Percentiles rank a stretch among this genome's conserved stretches.
Conservation (phyloP, 2,797 vertebrate species). For the Cossypha caffra region DNA sequence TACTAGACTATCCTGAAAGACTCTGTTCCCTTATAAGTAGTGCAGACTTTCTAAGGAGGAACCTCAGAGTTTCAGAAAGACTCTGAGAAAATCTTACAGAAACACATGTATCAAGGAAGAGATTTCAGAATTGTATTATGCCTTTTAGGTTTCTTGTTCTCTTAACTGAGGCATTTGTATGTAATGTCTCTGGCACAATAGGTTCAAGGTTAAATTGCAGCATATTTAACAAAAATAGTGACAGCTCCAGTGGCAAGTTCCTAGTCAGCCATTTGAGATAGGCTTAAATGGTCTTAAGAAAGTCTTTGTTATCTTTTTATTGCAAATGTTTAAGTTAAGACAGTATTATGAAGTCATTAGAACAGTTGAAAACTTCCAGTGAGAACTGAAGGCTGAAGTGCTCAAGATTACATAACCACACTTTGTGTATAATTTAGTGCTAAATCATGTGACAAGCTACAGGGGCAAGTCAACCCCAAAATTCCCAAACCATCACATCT, state of each 20-base stretch:
- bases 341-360: background rate
- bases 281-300: background rate
- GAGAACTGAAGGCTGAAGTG: background rate
- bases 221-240: background rate
- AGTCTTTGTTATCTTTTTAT: background rate
- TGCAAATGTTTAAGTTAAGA: background rate
- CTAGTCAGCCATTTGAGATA: background rate
- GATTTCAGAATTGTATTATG: background rate
- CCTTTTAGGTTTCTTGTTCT: background rate
- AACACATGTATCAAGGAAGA: background rate
- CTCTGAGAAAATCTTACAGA: background rate
- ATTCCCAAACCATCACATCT: background rate
- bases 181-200: background rate
- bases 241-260: background rate
- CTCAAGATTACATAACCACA: background rate
- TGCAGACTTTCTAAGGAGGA: background rate
- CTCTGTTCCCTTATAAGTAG: background rate
- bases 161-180: background rate
- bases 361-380: background rate
- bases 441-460: background rate
- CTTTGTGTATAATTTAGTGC: background rate
- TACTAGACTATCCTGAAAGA: background rate
- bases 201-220: conserved; percentile 9
- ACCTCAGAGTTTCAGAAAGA: background rate
- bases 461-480: background rate